Conservation (phyloP, 2,797 vertebrate genomes). For the Ctenopoma multispine region DNA sequence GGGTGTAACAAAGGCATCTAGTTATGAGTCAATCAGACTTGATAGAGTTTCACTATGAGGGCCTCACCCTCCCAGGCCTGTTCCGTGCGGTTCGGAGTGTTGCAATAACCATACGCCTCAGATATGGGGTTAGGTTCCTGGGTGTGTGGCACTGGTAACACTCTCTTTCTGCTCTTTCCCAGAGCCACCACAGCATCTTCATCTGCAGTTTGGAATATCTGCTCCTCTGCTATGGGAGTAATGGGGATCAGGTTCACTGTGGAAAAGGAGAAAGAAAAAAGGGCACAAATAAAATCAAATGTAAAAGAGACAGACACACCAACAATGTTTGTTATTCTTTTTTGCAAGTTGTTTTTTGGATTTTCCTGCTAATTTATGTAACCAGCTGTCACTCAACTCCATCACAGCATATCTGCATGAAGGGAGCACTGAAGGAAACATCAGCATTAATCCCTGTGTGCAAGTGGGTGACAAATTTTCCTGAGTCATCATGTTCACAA, state of each 20-base stretch:
- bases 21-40: background rate
- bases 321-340: too few relatives aligned
- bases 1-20: background rate
- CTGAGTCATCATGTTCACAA: too few relatives aligned
- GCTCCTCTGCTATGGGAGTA: conserved; percentile 83
- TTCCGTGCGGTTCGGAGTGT: conserved; percentile 89
- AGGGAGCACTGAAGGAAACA: too few relatives aligned
- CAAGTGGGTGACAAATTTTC: too few relatives aligned
- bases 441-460: too few relatives aligned
- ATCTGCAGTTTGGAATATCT: conserved; percentile 49
- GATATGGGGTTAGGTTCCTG: conserved; percentile 87
- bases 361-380: too few relatives aligned
- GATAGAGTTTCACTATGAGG: background rate
- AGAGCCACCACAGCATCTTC: conserved; percentile 33
- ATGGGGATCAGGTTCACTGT: conserved; percentile 92
- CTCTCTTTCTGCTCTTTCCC: conserved; percentile 92
- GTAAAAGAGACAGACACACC: background rate
- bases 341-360: too few relatives aligned
- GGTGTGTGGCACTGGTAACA: conserved; percentile 88
- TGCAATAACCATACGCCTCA: conserved; percentile 94
- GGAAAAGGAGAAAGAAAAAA: background rate
- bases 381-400: too few relatives aligned
- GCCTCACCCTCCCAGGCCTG: conserved; percentile 94
- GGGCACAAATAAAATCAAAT: background rate
- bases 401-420: too few relatives aligned